Conservation (phyloP, 2,888 invertebrate species). For the Pherbina coryleti region DNA sequence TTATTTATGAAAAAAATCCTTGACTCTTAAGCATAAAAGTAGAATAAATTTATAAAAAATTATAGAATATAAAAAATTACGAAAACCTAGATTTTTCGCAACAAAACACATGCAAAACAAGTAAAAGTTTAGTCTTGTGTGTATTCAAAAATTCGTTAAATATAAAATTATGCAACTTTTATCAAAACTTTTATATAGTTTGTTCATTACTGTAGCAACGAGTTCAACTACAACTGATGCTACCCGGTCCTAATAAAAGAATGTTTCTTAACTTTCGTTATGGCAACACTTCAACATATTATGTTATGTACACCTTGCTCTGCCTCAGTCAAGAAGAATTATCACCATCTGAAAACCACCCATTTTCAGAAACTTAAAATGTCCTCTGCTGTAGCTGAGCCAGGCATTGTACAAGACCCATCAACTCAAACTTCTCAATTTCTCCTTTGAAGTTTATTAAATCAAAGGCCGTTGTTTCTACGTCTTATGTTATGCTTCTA, state of each 20-base stretch:
- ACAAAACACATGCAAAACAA: background rate
- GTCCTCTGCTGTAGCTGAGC: too few relatives aligned
- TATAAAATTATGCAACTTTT: background rate
- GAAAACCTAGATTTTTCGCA: too few relatives aligned
- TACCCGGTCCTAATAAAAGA: too few relatives aligned
- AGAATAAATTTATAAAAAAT: too few relatives aligned
- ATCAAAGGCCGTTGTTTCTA: background rate
- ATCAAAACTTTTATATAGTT: background rate
- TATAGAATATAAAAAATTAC: background rate
- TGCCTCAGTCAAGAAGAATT: background rate
- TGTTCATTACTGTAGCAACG: background rate
- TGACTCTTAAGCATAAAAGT: too few relatives aligned
- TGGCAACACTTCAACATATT: too few relatives aligned
- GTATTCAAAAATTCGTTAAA: background rate
- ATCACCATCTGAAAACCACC: too few relatives aligned
- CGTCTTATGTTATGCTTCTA: background rate
- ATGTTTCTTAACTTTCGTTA: too few relatives aligned
- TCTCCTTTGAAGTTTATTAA: background rate
- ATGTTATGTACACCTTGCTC: too few relatives aligned
- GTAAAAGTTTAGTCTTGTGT: background rate
- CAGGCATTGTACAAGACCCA: background rate
- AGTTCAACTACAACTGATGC: background rate
- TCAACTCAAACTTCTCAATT: slow-evolving; percentile 1
- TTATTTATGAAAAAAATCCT: too few relatives aligned
- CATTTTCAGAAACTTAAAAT: too few relatives aligned